A percentile compares a stretch with the other conserved stretches of the same genome.
Conservation (phyloP, 2,797 vertebrate genomes). For the Adrianichthys oophorus region DNA sequence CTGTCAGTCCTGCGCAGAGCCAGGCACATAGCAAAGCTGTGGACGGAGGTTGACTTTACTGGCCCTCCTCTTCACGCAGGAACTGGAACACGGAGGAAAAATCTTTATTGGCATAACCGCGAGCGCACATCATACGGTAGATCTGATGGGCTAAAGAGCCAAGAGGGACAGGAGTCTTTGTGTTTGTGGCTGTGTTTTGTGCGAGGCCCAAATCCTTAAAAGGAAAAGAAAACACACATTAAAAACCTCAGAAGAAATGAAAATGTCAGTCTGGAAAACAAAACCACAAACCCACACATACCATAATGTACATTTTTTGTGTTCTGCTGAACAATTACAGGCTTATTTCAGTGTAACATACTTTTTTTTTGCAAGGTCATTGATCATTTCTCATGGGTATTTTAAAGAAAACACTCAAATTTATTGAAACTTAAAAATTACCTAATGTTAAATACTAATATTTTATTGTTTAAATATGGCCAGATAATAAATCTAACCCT, state of each 20-base stretch:
- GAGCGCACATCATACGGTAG: constrained; percentile 96
- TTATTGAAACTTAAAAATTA: too few relatives aligned
- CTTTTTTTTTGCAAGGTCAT: not conserved
- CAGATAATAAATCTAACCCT: too few relatives aligned
- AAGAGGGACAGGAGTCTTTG: constrained; percentile 89
- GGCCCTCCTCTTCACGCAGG: constrained; percentile 87
- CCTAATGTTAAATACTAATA: too few relatives aligned
- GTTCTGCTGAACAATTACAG: constrained; percentile 5
- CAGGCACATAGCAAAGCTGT: constrained; percentile 49
- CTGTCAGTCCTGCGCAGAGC: constrained; percentile 47
- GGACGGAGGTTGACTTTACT: constrained; percentile 54
- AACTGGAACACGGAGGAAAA: constrained; percentile 98
- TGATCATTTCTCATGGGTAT: not conserved
- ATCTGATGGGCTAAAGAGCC: constrained; percentile 95
- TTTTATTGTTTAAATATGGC: too few relatives aligned
- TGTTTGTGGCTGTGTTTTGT: constrained; percentile 93
- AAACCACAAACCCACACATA: constrained; percentile 37
- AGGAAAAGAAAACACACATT: constrained; percentile 34
- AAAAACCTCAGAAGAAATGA: constrained; percentile 28
- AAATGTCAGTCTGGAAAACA: constrained; percentile 33
- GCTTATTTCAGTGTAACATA: constrained; percentile 25
- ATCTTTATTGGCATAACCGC: constrained; percentile 94
- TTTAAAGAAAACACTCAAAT: too few relatives aligned
- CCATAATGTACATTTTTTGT: not conserved
- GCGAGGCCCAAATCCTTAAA: constrained; percentile 92